A percentile compares a stretch with the other conserved stretches of the same genome.
Conservation (phyloP, 2,113 vertebrate genomes). For the Geococcyx californianus region DNA sequence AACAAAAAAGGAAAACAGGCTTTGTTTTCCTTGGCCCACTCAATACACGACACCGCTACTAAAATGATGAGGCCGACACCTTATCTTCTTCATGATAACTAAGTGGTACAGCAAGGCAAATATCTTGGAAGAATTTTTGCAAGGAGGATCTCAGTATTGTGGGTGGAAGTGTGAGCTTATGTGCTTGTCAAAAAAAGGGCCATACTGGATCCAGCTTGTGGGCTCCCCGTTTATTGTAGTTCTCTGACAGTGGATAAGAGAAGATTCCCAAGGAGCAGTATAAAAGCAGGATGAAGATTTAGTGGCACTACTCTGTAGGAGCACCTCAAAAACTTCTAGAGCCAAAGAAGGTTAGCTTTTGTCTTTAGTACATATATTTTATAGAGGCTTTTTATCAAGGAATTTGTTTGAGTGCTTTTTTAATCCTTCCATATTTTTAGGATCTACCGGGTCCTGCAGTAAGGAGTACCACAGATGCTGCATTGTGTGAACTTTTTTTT, state of each 20-base stretch:
- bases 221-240: background rate
- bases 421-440: background rate
- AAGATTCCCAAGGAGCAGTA: background rate
- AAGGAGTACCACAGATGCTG: background rate
- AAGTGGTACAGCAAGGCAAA: background rate
- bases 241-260: background rate
- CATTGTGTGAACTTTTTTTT: background rate
- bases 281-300: background rate
- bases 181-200: background rate
- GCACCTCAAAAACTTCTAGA: background rate
- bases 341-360: background rate
- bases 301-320: background rate
- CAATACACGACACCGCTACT: accelerated
- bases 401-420: background rate
- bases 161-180: background rate
- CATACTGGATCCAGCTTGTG: background rate
- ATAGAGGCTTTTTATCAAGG: background rate
- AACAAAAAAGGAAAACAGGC: background rate
- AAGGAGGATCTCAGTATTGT: background rate
- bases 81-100: background rate
- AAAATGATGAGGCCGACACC: background rate
- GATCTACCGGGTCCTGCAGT: accelerated
- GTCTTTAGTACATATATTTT: background rate
- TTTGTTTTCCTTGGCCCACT: background rate
- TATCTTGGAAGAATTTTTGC: background rate